Evolutionary conservation across 2,113 vertebrate genomes (phyloP).

Genomic region (Martes martes): DNA sequence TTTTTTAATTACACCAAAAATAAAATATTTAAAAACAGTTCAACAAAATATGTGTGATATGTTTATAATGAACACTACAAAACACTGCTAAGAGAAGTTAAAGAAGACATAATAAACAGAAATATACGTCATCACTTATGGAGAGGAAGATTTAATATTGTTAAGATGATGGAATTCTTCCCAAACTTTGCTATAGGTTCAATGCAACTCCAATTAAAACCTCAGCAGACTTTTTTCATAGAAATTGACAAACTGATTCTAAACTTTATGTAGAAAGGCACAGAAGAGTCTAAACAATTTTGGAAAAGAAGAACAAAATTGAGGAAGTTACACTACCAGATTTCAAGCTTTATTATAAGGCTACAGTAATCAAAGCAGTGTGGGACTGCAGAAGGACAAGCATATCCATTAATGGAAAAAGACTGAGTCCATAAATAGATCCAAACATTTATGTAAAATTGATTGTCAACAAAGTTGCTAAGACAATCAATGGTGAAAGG

Average conservation of each 20-base stretch:
- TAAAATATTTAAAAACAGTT: background rate
- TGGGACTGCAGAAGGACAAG: background rate
- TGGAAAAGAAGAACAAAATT: constrained; percentile 18
- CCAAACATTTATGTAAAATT: background rate
- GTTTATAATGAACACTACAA: background rate
- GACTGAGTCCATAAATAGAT: background rate
- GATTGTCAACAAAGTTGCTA: background rate
- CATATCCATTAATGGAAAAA: background rate
- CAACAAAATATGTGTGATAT: background rate
- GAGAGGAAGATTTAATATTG: background rate
- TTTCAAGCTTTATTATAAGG: constrained; percentile 13
- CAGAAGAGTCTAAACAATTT: background rate
- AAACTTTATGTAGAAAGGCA: background rate
- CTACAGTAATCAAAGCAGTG: background rate
- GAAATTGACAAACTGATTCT: background rate
- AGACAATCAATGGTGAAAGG: background rate
- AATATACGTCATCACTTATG: background rate
- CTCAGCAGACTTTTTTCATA: background rate
- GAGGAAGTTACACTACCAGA: background rate
- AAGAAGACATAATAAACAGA: background rate
- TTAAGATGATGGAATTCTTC: background rate
- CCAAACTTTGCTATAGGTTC: background rate
- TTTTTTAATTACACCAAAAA: background rate
- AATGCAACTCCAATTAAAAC: background rate
- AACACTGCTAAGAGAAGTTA: background rate